phyloP scores from a whole-genome alignment of 2,113 vertebrate genomes.

The Illadopsis cleaveri region DNA sequence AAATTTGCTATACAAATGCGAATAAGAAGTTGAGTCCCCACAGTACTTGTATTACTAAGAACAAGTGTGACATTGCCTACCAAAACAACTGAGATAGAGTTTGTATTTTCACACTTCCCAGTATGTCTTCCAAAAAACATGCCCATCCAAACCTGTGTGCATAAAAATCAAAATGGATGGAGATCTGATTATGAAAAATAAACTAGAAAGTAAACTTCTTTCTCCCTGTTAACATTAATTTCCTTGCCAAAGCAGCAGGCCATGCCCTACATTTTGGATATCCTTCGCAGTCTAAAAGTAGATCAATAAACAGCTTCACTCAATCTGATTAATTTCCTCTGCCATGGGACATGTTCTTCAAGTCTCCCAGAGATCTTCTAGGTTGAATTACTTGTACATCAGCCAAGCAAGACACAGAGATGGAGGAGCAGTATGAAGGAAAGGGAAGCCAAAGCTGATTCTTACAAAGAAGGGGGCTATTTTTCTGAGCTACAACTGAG shows the following conservation, averaged over 20 bases:
- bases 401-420: not conserved
- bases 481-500: not conserved
- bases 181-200: not conserved
- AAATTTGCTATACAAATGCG: not conserved
- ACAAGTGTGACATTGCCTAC: not conserved
- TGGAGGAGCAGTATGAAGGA: not conserved
- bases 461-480: not conserved
- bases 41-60: not conserved
- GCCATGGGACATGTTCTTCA: not conserved
- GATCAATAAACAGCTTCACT: not conserved
- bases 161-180: not conserved
- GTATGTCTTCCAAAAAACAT: not conserved
- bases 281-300: conserved; percentile 2
- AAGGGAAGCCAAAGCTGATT: not conserved
- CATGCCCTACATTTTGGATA: not conserved
- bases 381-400: not conserved
- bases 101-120: not conserved
- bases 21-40: not conserved
- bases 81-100: not conserved
- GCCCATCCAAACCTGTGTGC: not conserved
- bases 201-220: not conserved
- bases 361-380: not conserved
- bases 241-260: not conserved
- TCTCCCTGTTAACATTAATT: not conserved
- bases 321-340: not conserved